These are phyloP conservation scores for Epinephelus fuscoguttatus DNA, from an alignment of 2,113 vertebrate genomes.

Conservation along the genomic window DNA sequence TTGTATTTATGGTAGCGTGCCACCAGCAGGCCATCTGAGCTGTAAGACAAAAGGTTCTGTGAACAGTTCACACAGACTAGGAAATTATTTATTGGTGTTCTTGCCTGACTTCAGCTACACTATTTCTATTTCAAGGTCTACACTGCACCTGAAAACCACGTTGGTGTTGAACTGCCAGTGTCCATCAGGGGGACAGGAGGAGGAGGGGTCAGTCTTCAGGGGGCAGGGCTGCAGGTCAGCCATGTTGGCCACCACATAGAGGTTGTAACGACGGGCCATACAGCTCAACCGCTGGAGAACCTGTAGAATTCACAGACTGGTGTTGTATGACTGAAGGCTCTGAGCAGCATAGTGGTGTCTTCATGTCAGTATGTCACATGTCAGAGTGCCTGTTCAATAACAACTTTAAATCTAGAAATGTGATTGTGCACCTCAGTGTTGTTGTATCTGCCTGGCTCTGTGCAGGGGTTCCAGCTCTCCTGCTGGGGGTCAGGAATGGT, in stretches of 20 bases:
- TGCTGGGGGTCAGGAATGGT: slow-evolving; percentile 83
- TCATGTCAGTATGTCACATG: neutral
- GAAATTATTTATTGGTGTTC: neutral
- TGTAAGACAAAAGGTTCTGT: slow-evolving; percentile 2
- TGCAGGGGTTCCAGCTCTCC: slow-evolving; percentile 94
- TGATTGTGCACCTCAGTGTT: slow-evolving; percentile 89
- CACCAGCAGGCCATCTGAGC: slow-evolving; percentile 85
- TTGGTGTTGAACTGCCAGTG: slow-evolving; percentile 95
- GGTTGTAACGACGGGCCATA: slow-evolving; percentile 87
- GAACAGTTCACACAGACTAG: neutral
- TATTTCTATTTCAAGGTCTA: neutral
- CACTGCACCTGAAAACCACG: slow-evolving; percentile 84
- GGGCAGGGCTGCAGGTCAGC: slow-evolving; percentile 88
- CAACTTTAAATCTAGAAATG: neutral
- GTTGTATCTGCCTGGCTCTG: slow-evolving; percentile 84
- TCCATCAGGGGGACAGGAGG: slow-evolving; percentile 88
- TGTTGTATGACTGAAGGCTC: neutral
- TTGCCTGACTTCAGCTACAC: neutral
- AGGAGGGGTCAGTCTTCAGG: slow-evolving; percentile 61
- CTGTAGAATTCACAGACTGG: slow-evolving; percentile 72
- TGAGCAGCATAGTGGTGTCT: neutral
- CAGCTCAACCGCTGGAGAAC: slow-evolving; percentile 92
- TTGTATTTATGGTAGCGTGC: slow-evolving; percentile 93
- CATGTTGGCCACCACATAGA: slow-evolving; percentile 94
- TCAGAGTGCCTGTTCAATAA: neutral